phyloP scores from a whole-genome alignment of 1,140 invertebrate species.

The Hesperophylax magnus region DNA sequence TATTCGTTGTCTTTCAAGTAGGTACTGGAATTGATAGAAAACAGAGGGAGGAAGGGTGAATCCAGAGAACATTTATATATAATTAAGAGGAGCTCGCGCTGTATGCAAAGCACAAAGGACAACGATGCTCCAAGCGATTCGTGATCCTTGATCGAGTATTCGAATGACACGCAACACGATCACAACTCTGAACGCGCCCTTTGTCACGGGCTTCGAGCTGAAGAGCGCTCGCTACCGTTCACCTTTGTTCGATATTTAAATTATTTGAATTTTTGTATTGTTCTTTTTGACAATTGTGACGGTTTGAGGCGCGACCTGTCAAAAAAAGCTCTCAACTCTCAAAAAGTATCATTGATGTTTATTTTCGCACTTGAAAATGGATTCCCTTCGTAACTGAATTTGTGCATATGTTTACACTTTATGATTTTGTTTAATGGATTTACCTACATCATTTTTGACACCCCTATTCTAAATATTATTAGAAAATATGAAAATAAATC shows the following conservation, averaged over 20 bases:
- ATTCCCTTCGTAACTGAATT: background rate
- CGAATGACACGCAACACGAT: slow-evolving; percentile 52
- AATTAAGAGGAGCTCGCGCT: slow-evolving; percentile 33
- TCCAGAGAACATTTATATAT: slow-evolving; percentile 29
- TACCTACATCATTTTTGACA: background rate
- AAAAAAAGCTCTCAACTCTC: slow-evolving; percentile 21
- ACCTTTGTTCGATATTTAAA: slow-evolving; percentile 42
- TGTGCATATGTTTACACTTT: background rate
- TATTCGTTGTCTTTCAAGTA: background rate
- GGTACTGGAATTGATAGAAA: slow-evolving; percentile 3
- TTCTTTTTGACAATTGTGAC: slow-evolving; percentile 42
- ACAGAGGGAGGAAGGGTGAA: background rate
- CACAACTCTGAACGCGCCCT: slow-evolving; percentile 11
- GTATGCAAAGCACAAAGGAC: slow-evolving; percentile 38
- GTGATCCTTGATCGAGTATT: slow-evolving; percentile 28
- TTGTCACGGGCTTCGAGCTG: slow-evolving; percentile 25
- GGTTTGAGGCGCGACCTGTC: slow-evolving; percentile 36
- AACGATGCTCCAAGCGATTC: slow-evolving; percentile 15
- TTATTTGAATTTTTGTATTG: slow-evolving; percentile 26
- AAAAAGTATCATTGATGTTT: slow-evolving; percentile 34
- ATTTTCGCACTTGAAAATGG: slow-evolving; percentile 16
- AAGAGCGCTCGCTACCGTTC: slow-evolving; percentile 19
- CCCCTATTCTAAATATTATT: background rate
- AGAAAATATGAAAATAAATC: too few species aligned
- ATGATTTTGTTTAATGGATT: background rate